Evolutionary conservation across 2,888 invertebrate genomes (phyloP).

Genomic region (Timema cristinae): DNA sequence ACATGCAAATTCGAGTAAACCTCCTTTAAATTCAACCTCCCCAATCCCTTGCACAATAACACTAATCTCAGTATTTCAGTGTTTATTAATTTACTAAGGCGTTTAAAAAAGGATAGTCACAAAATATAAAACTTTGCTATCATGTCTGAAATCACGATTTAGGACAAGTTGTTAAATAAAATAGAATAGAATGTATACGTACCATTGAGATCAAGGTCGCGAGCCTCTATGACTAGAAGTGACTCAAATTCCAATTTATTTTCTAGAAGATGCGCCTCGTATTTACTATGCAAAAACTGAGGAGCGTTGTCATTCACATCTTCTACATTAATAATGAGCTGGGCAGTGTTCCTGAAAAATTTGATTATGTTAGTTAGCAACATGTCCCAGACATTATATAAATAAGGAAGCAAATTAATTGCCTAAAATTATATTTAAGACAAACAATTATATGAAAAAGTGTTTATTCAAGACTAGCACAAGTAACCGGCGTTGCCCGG

Average conservation of each 20-base stretch:
- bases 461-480: neutral
- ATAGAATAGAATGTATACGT: slow-evolving; percentile 28
- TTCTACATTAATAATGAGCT: slow-evolving; percentile 74
- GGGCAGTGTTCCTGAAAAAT: slow-evolving; percentile 63
- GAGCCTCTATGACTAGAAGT: slow-evolving; percentile 71
- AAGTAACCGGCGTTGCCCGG: neutral
- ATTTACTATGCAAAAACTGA: slow-evolving; percentile 73
- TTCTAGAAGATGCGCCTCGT: slow-evolving; percentile 79
- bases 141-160: neutral
- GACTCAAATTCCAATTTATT: slow-evolving; percentile 75
- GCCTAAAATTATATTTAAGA: neutral
- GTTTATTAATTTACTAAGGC: too few relatives aligned
- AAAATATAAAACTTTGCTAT: too few relatives aligned
- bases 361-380: slow-evolving; percentile 6
- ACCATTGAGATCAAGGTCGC: slow-evolving; percentile 82
- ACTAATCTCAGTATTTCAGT: too few relatives aligned
- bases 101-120: too few relatives aligned
- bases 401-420: too few relatives aligned
- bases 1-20: too few relatives aligned
- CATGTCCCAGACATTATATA: neutral
- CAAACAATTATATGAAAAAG: neutral
- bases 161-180: neutral
- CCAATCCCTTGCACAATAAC: too few relatives aligned
- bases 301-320: slow-evolving; percentile 91
- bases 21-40: too few relatives aligned